phyloP scores from a whole-genome alignment of 2,888 invertebrate species.

The Ochropleura plecta region DNA sequence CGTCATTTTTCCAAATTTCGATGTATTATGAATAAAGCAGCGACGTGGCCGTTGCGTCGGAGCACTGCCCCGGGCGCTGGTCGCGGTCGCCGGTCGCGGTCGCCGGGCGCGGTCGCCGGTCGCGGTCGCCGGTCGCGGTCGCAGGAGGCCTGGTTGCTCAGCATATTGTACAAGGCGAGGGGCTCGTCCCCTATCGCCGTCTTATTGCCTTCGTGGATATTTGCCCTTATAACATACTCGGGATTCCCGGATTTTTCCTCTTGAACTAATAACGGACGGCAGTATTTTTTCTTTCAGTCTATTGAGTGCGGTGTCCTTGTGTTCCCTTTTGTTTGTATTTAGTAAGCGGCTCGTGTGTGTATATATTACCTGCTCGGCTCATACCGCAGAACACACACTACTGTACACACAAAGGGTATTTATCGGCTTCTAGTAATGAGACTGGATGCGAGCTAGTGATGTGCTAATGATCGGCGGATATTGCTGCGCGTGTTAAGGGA shows the following conservation, averaged over 20 bases:
- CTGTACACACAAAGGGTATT: constrained; percentile 33
- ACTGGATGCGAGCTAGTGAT: constrained; percentile 19
- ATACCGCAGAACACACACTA: neutral
- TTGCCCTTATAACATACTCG: constrained; percentile 59
- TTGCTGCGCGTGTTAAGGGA: neutral
- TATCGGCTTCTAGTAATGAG: constrained; percentile 44
- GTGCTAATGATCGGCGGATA: constrained; percentile 23
- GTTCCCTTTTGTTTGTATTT: constrained; percentile 3
- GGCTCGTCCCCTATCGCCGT: constrained; percentile 33
- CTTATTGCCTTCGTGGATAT: constrained; percentile 64
- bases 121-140: neutral
- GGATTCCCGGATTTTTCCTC: constrained; percentile 47
- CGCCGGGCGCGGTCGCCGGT: neutral
- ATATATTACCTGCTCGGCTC: constrained; percentile 21
- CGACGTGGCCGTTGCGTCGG: neutral
- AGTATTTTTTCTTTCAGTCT: constrained; percentile 43
- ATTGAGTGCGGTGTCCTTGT: constrained; percentile 43
- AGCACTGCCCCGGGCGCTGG: neutral
- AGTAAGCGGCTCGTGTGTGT: constrained; percentile 27
- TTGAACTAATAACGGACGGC: constrained; percentile 52
- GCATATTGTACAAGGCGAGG: constrained; percentile 47
- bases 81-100: neutral
- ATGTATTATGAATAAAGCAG: constrained; percentile 13
- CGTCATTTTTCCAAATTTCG: neutral
- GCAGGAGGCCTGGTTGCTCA: constrained; percentile 25